These are phyloP conservation scores for Arrhamphus sclerolepis DNA, from an alignment of 2,797 vertebrate genomes.

Conservation along the genomic window DNA sequence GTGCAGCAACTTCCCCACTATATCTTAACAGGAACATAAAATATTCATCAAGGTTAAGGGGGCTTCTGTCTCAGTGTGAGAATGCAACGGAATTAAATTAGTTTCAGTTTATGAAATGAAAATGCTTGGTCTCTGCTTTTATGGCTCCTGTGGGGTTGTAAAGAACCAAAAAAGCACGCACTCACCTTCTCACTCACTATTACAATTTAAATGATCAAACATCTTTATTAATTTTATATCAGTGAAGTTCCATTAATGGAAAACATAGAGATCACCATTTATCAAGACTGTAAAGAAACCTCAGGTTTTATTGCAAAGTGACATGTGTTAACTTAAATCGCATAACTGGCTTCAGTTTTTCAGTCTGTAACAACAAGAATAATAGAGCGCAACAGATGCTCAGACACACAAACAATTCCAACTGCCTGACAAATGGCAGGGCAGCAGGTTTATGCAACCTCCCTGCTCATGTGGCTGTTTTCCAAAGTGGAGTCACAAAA, in stretches of 20 bases:
- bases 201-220: constrained; percentile 48
- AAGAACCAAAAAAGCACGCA: constrained; percentile 34
- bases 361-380: constrained; percentile 2
- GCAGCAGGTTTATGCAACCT: constrained; percentile 24
- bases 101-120: constrained; percentile 48
- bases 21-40: constrained; percentile 63
- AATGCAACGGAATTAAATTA: constrained; percentile 57
- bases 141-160: constrained; percentile 33
- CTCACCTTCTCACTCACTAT: constrained; percentile 23
- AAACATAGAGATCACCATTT: constrained; percentile 18
- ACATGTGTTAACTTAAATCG: constrained; percentile 25
- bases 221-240: constrained; percentile 39
- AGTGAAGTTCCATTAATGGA: constrained; percentile 17
- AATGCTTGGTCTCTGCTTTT: constrained; percentile 49
- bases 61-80: constrained; percentile 39
- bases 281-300: constrained; percentile 7
- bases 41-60: constrained; percentile 71
- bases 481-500: constrained; percentile 22
- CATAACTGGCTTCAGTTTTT: constrained; percentile 32
- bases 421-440: constrained; percentile 20
- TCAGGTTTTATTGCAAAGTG: constrained; percentile 24
- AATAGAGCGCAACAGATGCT: constrained; percentile 21
- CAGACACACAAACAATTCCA: constrained; percentile 18
- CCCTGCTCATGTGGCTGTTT: constrained; percentile 6
- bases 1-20: constrained; percentile 19